Evolutionary conservation across 2,113 vertebrate genomes (phyloP), one percentile per base, ranked within the genome.

Genomic region (Rhinoptilus africanus): DNA sequence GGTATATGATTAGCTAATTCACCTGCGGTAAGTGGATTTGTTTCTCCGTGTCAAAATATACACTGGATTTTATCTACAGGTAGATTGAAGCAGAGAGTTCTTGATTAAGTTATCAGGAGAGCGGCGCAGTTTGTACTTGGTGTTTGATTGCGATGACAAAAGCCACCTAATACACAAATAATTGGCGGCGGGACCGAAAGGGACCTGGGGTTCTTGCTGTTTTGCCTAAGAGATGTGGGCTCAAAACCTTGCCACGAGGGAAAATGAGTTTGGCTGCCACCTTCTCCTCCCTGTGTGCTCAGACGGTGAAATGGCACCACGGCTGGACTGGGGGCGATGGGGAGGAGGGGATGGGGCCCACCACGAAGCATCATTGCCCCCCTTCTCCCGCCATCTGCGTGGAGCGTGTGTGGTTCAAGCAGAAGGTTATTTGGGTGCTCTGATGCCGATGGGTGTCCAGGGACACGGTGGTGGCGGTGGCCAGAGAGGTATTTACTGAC

Each of bases 21-120:
- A 96, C 66, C 94, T 91, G 87, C 41, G 11, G 59, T 96, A 95
- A 96, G 89, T 96, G 95, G 64, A 69, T 94, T 95, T 94, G 91
- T 67, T 95, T 91, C 62, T 78, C 47, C 35, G 27, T 93, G 71
- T 78, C 67, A 92, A 68, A 54, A 93, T 85, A 89, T 2, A 53
- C 75, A 60, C 68, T 57, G 51, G 75, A 21, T 96, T 90, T 94
- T 95, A 89, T 94, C 80, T 69, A 88, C 51, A 96, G 84, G 72
- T 74, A 96, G 94, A 86, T 77, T 91, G 60, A 74, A 69, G 69
- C 75, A 20, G 81, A 95, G 80, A 32, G 68, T 89, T 90, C 63
- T 93, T 79, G 93, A 82, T 94, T 89, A 88, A 95, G 87, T 83
- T 90, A 48, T 96, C 93, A 93, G 93, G 77, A 95, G 88, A 95